Conservation (phyloP, 2,797 vertebrate genomes). For the Sphenopsis melanotis region DNA sequence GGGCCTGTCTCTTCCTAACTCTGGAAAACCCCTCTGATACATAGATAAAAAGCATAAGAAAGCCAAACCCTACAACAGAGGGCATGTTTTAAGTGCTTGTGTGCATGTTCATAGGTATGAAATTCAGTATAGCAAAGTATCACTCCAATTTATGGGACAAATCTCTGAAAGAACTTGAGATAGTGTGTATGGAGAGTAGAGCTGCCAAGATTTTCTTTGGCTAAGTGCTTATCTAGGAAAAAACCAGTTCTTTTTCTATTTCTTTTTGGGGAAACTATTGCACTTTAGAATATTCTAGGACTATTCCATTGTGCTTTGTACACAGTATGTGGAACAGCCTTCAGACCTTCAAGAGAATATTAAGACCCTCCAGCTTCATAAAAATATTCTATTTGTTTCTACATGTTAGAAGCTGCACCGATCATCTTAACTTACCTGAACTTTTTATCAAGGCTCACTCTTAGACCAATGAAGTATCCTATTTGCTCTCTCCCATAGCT, state of each 20-base stretch:
- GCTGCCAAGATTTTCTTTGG: background rate
- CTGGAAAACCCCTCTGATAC: background rate
- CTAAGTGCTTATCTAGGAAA: background rate
- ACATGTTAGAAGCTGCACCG: background rate
- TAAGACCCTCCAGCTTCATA: background rate
- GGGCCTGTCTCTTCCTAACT: background rate
- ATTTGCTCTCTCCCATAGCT: background rate
- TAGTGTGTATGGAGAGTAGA: background rate
- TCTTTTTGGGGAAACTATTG: background rate
- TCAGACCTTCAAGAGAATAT: background rate
- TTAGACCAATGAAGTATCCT: conserved; percentile 86
- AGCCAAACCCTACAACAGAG: background rate
- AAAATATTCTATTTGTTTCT: background rate
- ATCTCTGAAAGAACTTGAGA: background rate
- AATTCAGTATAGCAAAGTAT: background rate
- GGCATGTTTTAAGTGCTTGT: background rate
- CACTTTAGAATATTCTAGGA: background rate
- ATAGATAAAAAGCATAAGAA: background rate
- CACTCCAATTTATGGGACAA: background rate
- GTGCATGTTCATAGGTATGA: background rate
- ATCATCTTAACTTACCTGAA: conserved; percentile 80
- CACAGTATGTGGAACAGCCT: accelerated
- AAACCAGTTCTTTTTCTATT: background rate
- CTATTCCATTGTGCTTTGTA: background rate
- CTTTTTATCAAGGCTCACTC: conserved; percentile 85